Evolutionary conservation across 2,113 vertebrate species (phyloP).

Genomic region (Rhodinocichla rosea): DNA sequence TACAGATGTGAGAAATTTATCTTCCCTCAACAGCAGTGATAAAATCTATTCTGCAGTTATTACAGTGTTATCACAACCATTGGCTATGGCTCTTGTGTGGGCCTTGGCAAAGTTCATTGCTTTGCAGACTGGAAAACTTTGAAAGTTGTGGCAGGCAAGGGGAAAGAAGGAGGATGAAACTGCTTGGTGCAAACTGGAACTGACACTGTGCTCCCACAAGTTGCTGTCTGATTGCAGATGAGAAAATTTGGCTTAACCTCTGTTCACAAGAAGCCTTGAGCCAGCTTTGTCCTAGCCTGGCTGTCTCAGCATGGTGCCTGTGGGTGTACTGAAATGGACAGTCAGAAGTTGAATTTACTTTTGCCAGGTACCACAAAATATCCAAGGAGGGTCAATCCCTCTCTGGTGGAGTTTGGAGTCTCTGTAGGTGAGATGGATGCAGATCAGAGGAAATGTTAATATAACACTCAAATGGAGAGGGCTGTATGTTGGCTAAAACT

Average conservation of each 20-base stretch:
- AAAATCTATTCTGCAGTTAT: neutral
- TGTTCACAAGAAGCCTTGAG: neutral
- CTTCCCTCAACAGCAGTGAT: neutral
- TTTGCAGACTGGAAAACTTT: neutral
- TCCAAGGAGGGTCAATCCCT: neutral
- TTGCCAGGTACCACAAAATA: neutral
- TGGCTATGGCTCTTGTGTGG: neutral
- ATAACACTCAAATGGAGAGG: neutral
- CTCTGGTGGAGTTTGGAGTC: neutral
- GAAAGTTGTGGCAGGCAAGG: neutral
- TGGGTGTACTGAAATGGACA: neutral
- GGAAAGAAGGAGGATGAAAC: neutral
- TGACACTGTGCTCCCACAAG: neutral
- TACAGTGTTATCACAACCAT: neutral
- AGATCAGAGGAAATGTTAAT: neutral
- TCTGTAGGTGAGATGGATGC: neutral
- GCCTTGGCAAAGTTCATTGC: neutral
- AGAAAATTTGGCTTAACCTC: neutral
- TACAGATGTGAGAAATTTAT: neutral
- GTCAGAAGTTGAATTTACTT: neutral
- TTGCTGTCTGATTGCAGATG: neutral
- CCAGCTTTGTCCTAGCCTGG: neutral
- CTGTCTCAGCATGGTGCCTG: neutral
- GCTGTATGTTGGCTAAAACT: neutral
- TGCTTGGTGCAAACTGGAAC: neutral